Percentiles rank a stretch among this genome's conserved stretches.
phyloP scores from a whole-genome alignment of 64 coral and sea anemone genomes.

The Montipora efflorescens region DNA sequence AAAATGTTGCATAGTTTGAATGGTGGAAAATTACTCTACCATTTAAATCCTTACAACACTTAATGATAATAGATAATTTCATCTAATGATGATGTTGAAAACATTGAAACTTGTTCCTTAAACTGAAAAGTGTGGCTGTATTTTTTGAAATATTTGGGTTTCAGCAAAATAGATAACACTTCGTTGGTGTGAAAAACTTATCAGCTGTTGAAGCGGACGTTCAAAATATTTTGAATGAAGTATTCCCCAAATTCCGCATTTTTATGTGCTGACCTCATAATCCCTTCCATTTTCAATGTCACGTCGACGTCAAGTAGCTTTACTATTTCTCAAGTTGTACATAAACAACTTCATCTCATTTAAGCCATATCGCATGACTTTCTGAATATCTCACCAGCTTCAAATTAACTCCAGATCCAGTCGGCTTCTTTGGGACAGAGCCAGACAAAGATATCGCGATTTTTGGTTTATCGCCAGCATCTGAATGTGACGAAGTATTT shows the following conservation, averaged over 20 bases:
- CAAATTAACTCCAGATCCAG: slow-evolving; percentile 22
- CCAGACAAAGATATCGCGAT: slow-evolving; percentile 68
- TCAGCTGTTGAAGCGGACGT: not conserved
- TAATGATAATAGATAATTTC: too few species aligned
- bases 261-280: not conserved
- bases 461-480: slow-evolving; percentile 47
- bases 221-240: not conserved
- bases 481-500: not conserved
- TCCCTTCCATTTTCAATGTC: not conserved
- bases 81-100: too few species aligned
- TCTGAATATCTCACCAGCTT: slow-evolving; percentile 30
- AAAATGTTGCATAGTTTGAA: too few species aligned
- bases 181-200: not conserved
- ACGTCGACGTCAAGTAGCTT: not conserved
- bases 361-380: too few species aligned
- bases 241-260: not conserved
- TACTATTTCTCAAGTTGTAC: too few species aligned
- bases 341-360: too few species aligned
- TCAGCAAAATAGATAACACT: too few species aligned
- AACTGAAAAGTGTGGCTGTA: not conserved
- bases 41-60: too few species aligned
- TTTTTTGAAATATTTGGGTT: not conserved
- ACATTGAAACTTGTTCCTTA: too few species aligned
- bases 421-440: slow-evolving; percentile 36
- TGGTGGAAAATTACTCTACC: too few species aligned